Evolutionary conservation across 2,797 vertebrate genomes (phyloP), one percentile per base, ranked within the genome.

Genomic region (Trichosurus vulpecula): DNA sequence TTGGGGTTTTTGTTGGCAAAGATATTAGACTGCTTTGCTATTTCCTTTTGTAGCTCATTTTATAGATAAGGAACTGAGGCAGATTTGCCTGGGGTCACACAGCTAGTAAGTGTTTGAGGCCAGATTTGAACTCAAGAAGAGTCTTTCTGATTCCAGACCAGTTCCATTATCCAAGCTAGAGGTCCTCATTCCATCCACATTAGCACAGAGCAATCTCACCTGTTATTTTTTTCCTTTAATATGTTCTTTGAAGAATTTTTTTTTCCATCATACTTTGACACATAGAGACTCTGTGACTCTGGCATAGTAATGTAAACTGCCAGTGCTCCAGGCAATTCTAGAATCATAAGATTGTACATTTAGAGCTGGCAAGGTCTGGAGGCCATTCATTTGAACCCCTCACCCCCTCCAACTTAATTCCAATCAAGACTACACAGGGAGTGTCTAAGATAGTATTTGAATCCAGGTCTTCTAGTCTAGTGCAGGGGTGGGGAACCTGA

Each of bases 131-230:
- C n/a, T 74, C 16, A 41, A 74, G 61, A 93, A 90, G 35, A 41
- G 29, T 74, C 66, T 74, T 58, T 58, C 30, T 74, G 16, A 2
- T 6, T 41, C 2, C 58, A 91, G 54, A 58, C 54, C 9, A 89
- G 92, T 14, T 35, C 94, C 41, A 35, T 51, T 92, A 41, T 9
- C 90, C 11, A 96, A 58, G 52, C 91, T 92, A 12, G 92, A 92
- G 58, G 3, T 14, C 90, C 47, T 87, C 94, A 22, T 97, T 66
- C 51, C 14, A 19, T 81, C n/a, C 35, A 57, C 11, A 61, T 93
- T 58, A 95, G 92, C 93, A 53, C 54, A 94, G 89, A 93, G 81
- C 41, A 47, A 47, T 47, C 22, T 87, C 9, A 51, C 41, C 22
- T 31, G 1, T 61, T 94, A 90, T 19, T 16, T 35, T 29, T 89